Conservation (phyloP, 2,888 invertebrate genomes). For the Leucophora obtusa region DNA sequence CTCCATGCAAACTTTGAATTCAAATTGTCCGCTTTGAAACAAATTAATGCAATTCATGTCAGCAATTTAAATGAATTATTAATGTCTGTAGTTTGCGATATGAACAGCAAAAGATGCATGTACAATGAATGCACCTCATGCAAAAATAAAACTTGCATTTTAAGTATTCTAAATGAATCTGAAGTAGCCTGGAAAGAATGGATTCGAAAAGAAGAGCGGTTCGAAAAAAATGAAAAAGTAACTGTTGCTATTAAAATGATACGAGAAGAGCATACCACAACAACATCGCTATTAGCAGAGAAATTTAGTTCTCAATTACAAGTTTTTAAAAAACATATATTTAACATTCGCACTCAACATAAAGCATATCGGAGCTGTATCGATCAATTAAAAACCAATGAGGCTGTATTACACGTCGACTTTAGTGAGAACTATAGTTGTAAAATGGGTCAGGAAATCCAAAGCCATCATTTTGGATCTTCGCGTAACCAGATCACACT, state of each 20-base stretch:
- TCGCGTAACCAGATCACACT: slow-evolving; percentile 44
- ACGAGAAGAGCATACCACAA: slow-evolving; percentile 48
- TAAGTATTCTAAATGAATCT: no score
- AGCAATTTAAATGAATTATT: slow-evolving; percentile 49
- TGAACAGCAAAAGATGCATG: slow-evolving; percentile 16
- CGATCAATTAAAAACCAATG: slow-evolving; percentile 47
- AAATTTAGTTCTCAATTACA: slow-evolving; percentile 44
- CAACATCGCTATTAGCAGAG: slow-evolving; percentile 46
- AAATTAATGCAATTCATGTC: slow-evolving; percentile 38
- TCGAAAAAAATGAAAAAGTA: slow-evolving; percentile 37
- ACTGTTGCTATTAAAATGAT: slow-evolving; percentile 45
- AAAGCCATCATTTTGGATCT: slow-evolving; percentile 46
- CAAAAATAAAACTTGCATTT: no score
- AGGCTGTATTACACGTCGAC: slow-evolving; percentile 41
- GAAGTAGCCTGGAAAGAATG: slow-evolving; percentile 44
- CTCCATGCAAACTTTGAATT: slow-evolving; percentile 43
- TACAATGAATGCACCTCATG: slow-evolving; percentile 42
- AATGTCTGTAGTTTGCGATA: slow-evolving; percentile 48
- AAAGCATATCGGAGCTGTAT: slow-evolving; percentile 3
- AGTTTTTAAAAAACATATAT: slow-evolving; percentile 27
- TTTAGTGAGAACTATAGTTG: slow-evolving; percentile 38
- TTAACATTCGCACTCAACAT: slow-evolving; percentile 41
- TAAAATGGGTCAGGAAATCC: slow-evolving; percentile 45
- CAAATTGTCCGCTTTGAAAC: slow-evolving; percentile 43
- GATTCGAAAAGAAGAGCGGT: slow-evolving; percentile 46